Evolutionary conservation across 2,888 invertebrate genomes (phyloP).

Genomic region (Drosophila picticornis): DNA sequence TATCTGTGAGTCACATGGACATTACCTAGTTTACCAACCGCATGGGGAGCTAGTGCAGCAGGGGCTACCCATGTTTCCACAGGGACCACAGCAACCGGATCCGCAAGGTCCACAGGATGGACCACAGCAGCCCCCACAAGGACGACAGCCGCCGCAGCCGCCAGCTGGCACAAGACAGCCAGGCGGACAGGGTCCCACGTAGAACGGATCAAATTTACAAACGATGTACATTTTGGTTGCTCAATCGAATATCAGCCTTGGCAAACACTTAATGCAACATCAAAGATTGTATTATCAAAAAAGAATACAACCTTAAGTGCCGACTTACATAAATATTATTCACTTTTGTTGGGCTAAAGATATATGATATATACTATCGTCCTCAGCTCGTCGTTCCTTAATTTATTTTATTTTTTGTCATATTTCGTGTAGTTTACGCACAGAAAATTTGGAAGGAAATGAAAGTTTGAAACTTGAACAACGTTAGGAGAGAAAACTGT

Average conservation of each 20-base stretch:
- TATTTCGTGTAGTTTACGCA: not conserved
- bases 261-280: not conserved
- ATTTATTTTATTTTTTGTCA: not conserved
- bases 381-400: not conserved
- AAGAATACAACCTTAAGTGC: not conserved
- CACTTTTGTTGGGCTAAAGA: not conserved
- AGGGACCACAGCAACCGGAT: constrained; percentile 33
- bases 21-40: constrained; percentile 26
- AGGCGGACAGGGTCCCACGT: constrained; percentile 68
- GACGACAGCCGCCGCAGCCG: constrained; percentile 24
- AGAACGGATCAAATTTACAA: constrained; percentile 67
- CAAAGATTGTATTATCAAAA: not conserved
- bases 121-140: constrained; percentile 33
- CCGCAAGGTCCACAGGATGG: constrained; percentile 29
- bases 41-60: constrained; percentile 43
- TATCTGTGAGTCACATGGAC: not conserved
- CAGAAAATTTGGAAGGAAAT: not conserved
- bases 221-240: constrained; percentile 47
- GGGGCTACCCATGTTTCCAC: constrained; percentile 46
- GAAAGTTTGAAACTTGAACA: accelerated
- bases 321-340: not conserved
- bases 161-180: constrained; percentile 46
- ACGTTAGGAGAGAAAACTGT: not conserved
- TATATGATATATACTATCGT: constrained; percentile 1
- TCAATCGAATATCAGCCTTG: not conserved